These are phyloP conservation scores for Ceyx melanurus DNA, from an alignment of 2,113 vertebrate genomes.

Conservation along the genomic window DNA sequence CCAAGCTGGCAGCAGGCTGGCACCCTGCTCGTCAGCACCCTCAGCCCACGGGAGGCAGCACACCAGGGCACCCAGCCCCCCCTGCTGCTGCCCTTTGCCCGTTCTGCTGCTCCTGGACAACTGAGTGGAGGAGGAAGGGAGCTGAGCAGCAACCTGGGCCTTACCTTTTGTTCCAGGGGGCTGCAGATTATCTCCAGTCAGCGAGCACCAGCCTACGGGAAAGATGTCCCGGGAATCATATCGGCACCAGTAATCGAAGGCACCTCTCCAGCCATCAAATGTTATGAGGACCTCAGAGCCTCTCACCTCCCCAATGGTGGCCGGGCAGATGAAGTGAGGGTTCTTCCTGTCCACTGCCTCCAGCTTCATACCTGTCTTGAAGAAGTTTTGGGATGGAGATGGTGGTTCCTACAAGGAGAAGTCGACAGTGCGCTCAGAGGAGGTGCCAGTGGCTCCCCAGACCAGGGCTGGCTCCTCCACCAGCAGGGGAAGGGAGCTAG, in stretches of 20 bases:
- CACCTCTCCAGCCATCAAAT: slow-evolving; percentile 98
- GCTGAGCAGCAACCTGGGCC: not conserved
- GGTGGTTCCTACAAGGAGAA: slow-evolving; percentile 88
- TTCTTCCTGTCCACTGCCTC: slow-evolving; percentile 99
- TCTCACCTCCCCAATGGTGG: slow-evolving; percentile 96
- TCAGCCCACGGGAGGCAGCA: accelerated
- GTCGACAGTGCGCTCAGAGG: not conserved
- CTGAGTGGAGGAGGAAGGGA: slow-evolving; percentile 5
- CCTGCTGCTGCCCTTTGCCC: slow-evolving; percentile 1
- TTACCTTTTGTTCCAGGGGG: slow-evolving; percentile 97
- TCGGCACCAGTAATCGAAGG: slow-evolving; percentile 99
- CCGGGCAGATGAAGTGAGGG: slow-evolving; percentile 98
- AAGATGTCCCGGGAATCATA: slow-evolving; percentile 99
- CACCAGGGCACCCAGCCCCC: not conserved
- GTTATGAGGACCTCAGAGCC: slow-evolving; percentile 97
- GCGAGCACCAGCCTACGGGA: slow-evolving; percentile 95
- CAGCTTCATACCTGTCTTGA: slow-evolving; percentile 98
- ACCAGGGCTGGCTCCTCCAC: not conserved
- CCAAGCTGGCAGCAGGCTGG: not conserved
- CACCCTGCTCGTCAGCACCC: not conserved
- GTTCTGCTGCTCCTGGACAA: not conserved
- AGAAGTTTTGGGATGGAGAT: slow-evolving; percentile 93
- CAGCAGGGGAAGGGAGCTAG: not conserved
- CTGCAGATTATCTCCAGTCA: slow-evolving; percentile 99
- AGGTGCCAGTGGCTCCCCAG: not conserved